Percentiles rank a stretch among this genome's conserved stretches.
These are phyloP conservation scores for Margarornis squamiger DNA, from an alignment of 2,797 vertebrate species.

Conservation along the genomic window DNA sequence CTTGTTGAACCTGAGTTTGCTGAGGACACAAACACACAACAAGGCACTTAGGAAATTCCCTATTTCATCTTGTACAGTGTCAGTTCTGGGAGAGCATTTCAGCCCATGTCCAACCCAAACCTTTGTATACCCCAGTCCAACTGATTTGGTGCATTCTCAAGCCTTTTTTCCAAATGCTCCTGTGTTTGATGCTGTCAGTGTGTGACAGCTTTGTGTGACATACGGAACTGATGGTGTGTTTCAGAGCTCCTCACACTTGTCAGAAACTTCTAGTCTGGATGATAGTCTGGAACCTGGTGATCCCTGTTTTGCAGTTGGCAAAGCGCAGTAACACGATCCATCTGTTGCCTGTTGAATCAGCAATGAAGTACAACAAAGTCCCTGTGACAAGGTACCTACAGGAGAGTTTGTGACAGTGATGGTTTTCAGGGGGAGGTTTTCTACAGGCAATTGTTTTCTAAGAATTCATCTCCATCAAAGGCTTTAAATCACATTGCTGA, in stretches of 20 bases:
- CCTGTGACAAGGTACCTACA: rapidly evolving
- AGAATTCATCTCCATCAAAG: background rate
- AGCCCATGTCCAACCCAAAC: background rate
- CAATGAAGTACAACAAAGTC: background rate
- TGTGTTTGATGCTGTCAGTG: rapidly evolving
- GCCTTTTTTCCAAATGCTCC: background rate
- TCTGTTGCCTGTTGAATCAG: constrained; percentile 39
- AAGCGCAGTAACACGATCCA: background rate
- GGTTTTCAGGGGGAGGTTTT: background rate
- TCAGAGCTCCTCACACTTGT: constrained; percentile 40
- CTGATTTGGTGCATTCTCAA: background rate
- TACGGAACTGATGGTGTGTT: background rate
- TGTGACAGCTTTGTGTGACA: background rate
- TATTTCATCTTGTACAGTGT: background rate
- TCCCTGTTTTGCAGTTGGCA: background rate
- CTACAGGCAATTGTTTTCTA: background rate
- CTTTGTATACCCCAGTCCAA: background rate
- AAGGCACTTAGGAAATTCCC: background rate
- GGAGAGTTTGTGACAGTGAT: background rate
- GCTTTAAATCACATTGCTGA: background rate
- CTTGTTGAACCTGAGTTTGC: background rate
- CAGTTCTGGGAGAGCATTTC: background rate
- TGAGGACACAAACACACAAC: background rate
- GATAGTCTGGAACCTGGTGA: background rate
- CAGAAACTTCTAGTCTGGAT: background rate